phyloP scores from a whole-genome alignment of 2,113 vertebrate species.

The Tachysurus vachellii region DNA sequence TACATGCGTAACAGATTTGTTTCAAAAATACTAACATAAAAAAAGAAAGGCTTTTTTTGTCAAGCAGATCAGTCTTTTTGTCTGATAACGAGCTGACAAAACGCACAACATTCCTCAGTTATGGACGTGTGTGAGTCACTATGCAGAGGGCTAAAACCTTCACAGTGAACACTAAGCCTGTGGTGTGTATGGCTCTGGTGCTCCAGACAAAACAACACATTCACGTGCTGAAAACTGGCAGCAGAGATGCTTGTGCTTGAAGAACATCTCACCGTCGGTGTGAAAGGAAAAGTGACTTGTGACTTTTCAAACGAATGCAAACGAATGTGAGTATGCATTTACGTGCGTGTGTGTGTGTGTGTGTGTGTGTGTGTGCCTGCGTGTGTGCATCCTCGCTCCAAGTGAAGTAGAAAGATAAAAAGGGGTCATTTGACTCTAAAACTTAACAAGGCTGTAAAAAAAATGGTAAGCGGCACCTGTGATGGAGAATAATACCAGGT shows the following conservation, averaged over 20 bases:
- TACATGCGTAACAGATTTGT: constrained; percentile 34
- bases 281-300: constrained; percentile 29
- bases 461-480: background rate
- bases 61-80: constrained; percentile 32
- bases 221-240: constrained; percentile 31
- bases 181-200: background rate
- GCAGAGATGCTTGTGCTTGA: constrained; percentile 27
- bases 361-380: background rate
- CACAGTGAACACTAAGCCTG: constrained; percentile 26
- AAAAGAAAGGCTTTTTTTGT: constrained; percentile 16
- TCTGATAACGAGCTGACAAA: constrained; percentile 20
- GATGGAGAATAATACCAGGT: constrained; percentile 24
- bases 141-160: constrained; percentile 10
- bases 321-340: constrained; percentile 4
- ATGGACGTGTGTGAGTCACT: background rate
- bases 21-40: background rate
- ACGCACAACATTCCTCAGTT: constrained; percentile 39
- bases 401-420: background rate
- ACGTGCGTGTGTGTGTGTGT: constrained; percentile 7
- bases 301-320: constrained; percentile 8
- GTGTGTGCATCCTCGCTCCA: constrained; percentile 19
- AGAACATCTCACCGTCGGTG: constrained; percentile 29
- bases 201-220: constrained; percentile 44
- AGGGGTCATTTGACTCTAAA: constrained; percentile 20
- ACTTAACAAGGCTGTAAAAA: constrained; percentile 23